Evolutionary conservation across 2,113 vertebrate species (phyloP), one percentile per base, ranked within the genome.

Genomic region (Brachypodius melanocephalos): DNA sequence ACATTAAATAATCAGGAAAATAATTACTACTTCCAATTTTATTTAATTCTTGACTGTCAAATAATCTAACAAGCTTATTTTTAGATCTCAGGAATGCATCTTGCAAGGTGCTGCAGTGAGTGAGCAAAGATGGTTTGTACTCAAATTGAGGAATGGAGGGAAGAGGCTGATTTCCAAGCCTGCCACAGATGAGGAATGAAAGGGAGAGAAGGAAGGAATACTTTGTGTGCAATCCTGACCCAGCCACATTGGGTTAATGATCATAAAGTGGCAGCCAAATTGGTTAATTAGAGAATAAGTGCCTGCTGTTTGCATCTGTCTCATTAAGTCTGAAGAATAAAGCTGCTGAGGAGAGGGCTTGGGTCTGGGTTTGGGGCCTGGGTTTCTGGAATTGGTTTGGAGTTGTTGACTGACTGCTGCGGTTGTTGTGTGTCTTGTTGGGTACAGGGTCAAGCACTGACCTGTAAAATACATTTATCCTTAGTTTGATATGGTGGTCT

Each of bases 41-140:
- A 57, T 83, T 92, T 95, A 93, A 94, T 95, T 96, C 94, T 83
- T 83, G 85, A 93, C 93, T 96, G 95, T 95, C 95, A 97, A 95
- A 93, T 96, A 96, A 91, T 91, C 71, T 93, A 97, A 95, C 85
- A 88, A 95, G 93, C 93, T 94, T 96, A 96, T 96, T 97, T 96
- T 95, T 97, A 96, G 89, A 90, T 85, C 82, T 90, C 43, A 10
- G 65, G 42, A 83, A 84, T 48, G 17, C 65, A 12, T 95, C 93
- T 93, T 45, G 61, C 17, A 85, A 94, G 88, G 68, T 73, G 78
- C 58, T 83, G 67, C 89, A 73, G 85, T 9, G 68, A 94, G 78
- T 34, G 81, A 89, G 91, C 72, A 92, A 93, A 94, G 85, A n/a
- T 77, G 88, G 89, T 80, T 88, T 85, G 89, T 82, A 87, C 58